These are phyloP conservation scores for Hemiscyllium ocellatum DNA, from an alignment of 2,113 vertebrate genomes.

Conservation along the genomic window DNA sequence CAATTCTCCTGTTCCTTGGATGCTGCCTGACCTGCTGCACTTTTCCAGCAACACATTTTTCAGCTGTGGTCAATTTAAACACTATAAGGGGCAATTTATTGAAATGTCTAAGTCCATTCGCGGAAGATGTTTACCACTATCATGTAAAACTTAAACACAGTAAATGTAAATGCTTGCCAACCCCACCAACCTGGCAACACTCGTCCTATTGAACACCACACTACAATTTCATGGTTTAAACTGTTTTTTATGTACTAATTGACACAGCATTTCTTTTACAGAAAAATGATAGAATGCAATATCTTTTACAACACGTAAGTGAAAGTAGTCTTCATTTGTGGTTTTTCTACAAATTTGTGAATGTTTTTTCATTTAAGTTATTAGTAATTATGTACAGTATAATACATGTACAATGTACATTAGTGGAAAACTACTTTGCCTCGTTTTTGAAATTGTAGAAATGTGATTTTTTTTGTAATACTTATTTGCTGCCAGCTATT, in stretches of 20 bases:
- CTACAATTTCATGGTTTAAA: constrained; percentile 11
- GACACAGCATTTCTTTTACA: not conserved
- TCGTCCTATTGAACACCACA: not conserved
- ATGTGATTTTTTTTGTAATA: not conserved
- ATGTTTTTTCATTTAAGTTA: not conserved
- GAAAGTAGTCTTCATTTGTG: not conserved
- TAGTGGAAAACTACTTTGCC: not conserved
- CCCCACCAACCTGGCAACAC: not conserved
- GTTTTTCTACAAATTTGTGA: not conserved
- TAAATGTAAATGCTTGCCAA: not conserved
- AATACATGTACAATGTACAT: not conserved
- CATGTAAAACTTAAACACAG: not conserved
- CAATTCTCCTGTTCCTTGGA: too few species aligned
- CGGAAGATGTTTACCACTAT: not conserved
- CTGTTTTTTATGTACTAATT: not conserved
- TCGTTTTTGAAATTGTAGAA: not conserved
- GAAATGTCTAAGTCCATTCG: not conserved
- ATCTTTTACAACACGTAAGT: not conserved
- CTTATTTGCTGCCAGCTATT: constrained; percentile 6
- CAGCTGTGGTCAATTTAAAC: not conserved
- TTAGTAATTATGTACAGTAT: too few species aligned
- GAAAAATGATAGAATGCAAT: not conserved
- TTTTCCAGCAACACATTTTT: too few species aligned
- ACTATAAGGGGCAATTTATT: not conserved
- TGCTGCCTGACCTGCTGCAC: too few species aligned